phyloP scores from a whole-genome alignment of 2,888 invertebrate species.

The Antitype chi region DNA sequence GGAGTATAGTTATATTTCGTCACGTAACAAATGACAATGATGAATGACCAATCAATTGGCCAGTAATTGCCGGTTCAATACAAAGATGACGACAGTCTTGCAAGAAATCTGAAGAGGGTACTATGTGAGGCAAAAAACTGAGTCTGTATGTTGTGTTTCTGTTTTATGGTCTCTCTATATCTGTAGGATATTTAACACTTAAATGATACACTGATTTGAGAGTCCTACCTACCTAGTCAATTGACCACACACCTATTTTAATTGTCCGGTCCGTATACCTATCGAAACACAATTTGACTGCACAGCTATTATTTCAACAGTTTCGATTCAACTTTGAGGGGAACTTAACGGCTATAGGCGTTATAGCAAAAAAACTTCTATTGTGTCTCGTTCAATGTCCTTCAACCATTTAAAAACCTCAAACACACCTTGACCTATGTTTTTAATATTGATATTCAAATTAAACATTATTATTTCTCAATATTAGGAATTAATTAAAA shows the following conservation, averaged over 20 bases:
- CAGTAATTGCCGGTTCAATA: constrained; percentile 27
- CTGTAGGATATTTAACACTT: background rate
- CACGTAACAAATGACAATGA: constrained; percentile 4
- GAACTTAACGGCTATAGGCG: background rate
- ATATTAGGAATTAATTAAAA: background rate
- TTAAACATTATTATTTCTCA: background rate
- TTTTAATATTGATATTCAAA: background rate
- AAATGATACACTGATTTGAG: background rate
- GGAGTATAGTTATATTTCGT: background rate
- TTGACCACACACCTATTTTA: background rate
- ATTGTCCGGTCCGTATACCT: background rate
- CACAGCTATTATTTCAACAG: background rate
- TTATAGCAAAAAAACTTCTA: background rate
- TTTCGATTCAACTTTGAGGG: background rate
- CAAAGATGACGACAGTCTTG: constrained; percentile 19
- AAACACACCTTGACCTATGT: background rate
- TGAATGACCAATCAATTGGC: constrained; percentile 33
- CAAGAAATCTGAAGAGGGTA: constrained; percentile 22
- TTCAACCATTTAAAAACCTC: background rate
- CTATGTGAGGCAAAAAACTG: background rate
- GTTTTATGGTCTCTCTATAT: background rate
- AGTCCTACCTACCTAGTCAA: too few relatives aligned
- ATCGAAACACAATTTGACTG: too few relatives aligned
- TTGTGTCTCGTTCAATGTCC: background rate
- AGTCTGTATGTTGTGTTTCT: background rate